Evolutionary conservation across 1,140 invertebrate species (phyloP), one percentile per base, ranked within the genome.

Genomic region (Latrodectus geometricus): DNA sequence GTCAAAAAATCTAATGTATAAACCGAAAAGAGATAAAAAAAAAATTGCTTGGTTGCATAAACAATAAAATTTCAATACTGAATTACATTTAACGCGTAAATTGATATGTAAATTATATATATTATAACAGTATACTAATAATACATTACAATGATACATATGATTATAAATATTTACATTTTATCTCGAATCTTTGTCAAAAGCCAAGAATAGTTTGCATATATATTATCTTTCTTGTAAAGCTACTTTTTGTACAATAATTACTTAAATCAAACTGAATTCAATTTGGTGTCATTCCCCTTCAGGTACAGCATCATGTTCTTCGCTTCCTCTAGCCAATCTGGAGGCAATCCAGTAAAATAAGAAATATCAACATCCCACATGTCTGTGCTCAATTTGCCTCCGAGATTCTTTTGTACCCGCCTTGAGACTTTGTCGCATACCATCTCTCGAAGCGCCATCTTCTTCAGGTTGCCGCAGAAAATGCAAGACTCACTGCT

Each of bases 391-490:
- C n/a, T 23, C 8, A 87, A 8, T 11, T 52, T 49, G 8, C 85
- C 85, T 7, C 52, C 66, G 7, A 87, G 21, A n/a, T 52, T 68
- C 48, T 87, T 87, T 49, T 87, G 85, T 8, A 87, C 14, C 35
- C 74, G 66, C 48, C 85, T 75, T 8, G 85, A 87, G 1, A 80
- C 77, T 69, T 87, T 87, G 50, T 87, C 85, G 48, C 85, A 87
- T 2, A 87, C 35, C 85, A 87, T 87, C 35, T 87, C 85, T 0
- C 69, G 5, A 35, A 87, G 21, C 8, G 85, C 85, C 12, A 65
- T 68, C 11, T 14, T 56, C 35, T 35, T 79, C 8, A 75, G 12
- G 9, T 66, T 48, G 2, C 73, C 76, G n/a, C 69, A 87, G 35
- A 20, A 77, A 0, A 12, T 52, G 35, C 21, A 54, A 11, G 20